These are phyloP conservation scores for Metalampra italica DNA, from an alignment of 2,888 invertebrate species.

Conservation along the genomic window DNA sequence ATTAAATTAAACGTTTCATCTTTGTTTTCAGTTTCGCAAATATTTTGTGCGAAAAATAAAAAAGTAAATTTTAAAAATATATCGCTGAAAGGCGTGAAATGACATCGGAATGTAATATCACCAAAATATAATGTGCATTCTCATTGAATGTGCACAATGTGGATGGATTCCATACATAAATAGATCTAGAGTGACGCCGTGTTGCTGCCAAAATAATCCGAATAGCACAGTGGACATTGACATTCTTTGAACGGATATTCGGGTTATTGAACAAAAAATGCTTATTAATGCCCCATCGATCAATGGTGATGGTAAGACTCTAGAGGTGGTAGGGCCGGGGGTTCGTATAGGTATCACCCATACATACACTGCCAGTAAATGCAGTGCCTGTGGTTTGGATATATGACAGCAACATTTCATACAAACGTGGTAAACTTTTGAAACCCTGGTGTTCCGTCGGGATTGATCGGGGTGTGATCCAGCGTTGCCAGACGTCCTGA, in stretches of 20 bases:
- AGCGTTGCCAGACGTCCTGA: too few species aligned
- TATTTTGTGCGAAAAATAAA: neutral
- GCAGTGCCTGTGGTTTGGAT: too few species aligned
- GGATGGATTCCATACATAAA: constrained; percentile 52
- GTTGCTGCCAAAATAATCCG: constrained; percentile 69
- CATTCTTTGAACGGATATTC: constrained; percentile 34
- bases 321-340: too few species aligned
- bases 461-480: too few species aligned
- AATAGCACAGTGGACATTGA: constrained; percentile 67
- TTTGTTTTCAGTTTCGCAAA: neutral
- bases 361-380: too few species aligned
- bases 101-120: neutral
- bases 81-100: neutral
- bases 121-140: constrained; percentile 26
- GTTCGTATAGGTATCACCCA: too few species aligned
- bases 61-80: neutral
- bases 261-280: neutral
- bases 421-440: too few species aligned
- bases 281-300: neutral
- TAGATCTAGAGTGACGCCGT: constrained; percentile 66
- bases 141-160: constrained; percentile 36
- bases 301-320: too few species aligned
- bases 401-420: too few species aligned
- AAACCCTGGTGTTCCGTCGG: too few species aligned
- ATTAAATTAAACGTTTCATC: neutral